Evolutionary conservation across 2,888 invertebrate genomes (phyloP), one percentile per base, ranked within the genome.

Genomic region (Conistra vaccinii): DNA sequence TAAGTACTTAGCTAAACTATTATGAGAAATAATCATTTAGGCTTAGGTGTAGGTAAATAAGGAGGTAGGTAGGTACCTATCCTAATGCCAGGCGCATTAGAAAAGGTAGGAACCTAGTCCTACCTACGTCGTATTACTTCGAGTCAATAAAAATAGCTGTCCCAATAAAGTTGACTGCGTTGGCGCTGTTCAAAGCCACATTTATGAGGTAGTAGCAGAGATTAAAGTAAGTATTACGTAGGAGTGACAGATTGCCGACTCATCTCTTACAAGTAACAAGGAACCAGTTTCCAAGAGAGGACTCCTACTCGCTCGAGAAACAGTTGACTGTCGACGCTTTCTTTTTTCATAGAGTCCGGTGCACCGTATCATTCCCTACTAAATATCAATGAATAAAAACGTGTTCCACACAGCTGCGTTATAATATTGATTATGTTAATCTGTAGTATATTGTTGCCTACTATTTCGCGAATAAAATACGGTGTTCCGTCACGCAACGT

Each of bases 371-470:
- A 58, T 48, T 12, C 26, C 20, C 23, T 35, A 17, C 29, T 14
- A 42, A 69, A 76, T 73, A 84, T 80, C 76, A 85, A 88, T 81
- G 84, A 78, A 85, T 60, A 85, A 78, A 80, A 79, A 68, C 66
- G 57, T 78, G 68, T 73, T 32, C 62, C 57, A 74, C 75, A 81
- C 80, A 88, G 87, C 88, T 88, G 85, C 84, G 85, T 89, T 90
- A 89, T 90, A 83, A 87, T 92, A 93, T 93, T 90, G 93, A 92
- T 93, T 92, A 92, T 91, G 92, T 80, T 89, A 92, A 92, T 91
- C 63, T 81, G 80, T 85, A 77, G 86, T 83, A 83, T 85, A 89
- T 89, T 88, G 78, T 83, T 80, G 73, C 74, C 69, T 73, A 70
- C 76, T 87, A 89, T 92, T 93, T 92, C 85, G 91, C 90, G 89